Evolutionary conservation across 2,797 vertebrate species (phyloP).

Genomic region (Oryzias dopingdopingensis): DNA sequence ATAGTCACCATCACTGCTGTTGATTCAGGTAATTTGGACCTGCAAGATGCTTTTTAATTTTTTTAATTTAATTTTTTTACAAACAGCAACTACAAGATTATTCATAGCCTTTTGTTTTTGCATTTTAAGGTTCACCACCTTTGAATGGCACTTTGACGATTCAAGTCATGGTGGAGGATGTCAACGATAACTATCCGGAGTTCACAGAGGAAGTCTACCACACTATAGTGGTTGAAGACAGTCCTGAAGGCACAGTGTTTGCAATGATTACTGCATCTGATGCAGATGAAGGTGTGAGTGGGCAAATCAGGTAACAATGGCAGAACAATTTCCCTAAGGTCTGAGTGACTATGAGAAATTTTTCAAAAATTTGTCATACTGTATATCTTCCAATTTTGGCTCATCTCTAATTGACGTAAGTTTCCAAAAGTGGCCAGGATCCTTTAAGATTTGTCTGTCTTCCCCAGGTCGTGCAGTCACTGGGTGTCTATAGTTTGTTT

Average conservation of each 20-base stretch:
- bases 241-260: constrained; percentile 65
- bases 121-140: constrained; percentile 64
- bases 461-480: too few species aligned
- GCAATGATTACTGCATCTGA: constrained; percentile 72
- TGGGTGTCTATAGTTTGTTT: too few species aligned
- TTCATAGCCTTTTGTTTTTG: constrained; percentile 14
- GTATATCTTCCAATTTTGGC: neutral
- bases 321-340: too few species aligned
- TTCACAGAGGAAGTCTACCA: constrained; percentile 65
- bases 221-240: constrained; percentile 73
- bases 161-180: constrained; percentile 70
- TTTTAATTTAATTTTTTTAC: neutral
- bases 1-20: constrained; percentile 65
- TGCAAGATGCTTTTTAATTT: neutral
- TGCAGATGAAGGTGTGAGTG: constrained; percentile 67
- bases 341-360: too few species aligned
- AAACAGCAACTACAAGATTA: constrained; percentile 5
- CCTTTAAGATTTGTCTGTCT: too few species aligned
- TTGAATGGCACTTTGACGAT: constrained; percentile 74
- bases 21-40: constrained; percentile 73
- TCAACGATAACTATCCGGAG: constrained; percentile 76
- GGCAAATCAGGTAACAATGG: constrained; percentile 68
- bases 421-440: too few species aligned
- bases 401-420: too few species aligned
- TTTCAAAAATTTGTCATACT: neutral